Evolutionary conservation across 2,888 invertebrate species (phyloP).

Genomic region (Athalia circularis): DNA sequence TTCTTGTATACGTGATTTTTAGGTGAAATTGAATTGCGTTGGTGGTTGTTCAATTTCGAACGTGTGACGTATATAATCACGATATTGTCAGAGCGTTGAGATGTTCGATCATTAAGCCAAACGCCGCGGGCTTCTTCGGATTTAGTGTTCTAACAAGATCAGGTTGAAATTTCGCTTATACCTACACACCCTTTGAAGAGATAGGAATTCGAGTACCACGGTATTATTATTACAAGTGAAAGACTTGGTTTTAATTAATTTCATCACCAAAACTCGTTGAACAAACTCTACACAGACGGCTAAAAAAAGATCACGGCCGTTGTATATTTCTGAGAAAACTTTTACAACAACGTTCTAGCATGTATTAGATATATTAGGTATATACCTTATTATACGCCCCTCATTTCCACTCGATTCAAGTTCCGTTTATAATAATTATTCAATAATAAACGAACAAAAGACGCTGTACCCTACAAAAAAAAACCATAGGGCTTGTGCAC

Average conservation of each 20-base stretch:
- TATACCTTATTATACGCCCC: no score
- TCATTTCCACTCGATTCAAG: no score
- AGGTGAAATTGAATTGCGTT: neutral
- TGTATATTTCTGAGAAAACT: constrained; percentile 14
- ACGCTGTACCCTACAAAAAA: no score
- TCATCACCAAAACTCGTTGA: constrained; percentile 40
- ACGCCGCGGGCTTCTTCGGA: constrained; percentile 18
- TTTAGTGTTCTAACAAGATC: constrained; percentile 16
- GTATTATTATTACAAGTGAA: constrained; percentile 41
- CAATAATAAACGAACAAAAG: no score
- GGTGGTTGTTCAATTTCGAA: neutral
- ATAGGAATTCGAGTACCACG: constrained; percentile 31
- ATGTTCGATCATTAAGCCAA: constrained; percentile 27
- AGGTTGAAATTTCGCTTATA: constrained; percentile 33
- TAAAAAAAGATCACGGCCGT: constrained; percentile 2
- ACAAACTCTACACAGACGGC: constrained; percentile 5
- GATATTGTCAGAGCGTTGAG: neutral
- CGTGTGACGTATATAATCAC: neutral
- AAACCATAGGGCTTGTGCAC: no score
- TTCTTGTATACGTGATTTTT: neutral
- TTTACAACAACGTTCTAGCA: neutral
- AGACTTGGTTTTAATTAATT: constrained; percentile 41
- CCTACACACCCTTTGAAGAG: constrained; percentile 10
- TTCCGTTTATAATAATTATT: no score
- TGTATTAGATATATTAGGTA: neutral